A percentile compares a stretch with the other conserved stretches of the same genome.
phyloP scores from a whole-genome alignment of 2,888 invertebrate genomes.

The Cryptus viduatorius region DNA sequence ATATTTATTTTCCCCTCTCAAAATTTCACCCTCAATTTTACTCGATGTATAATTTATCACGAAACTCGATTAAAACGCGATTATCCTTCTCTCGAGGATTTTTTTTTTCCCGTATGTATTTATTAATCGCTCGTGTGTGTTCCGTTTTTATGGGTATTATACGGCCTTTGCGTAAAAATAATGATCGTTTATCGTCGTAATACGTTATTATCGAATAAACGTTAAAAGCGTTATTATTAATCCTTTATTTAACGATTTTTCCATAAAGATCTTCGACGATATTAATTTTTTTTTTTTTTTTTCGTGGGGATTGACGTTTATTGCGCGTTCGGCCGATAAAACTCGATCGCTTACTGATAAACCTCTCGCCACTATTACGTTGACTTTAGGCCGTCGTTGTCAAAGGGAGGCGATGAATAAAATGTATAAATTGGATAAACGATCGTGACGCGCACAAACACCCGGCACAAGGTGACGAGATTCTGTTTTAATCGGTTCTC shows the following conservation, averaged over 20 bases:
- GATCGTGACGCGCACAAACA: too few species aligned
- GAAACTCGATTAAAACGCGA: slow-evolving; percentile 47
- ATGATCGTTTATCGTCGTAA: background rate
- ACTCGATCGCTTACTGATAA: background rate
- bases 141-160: slow-evolving; percentile 3
- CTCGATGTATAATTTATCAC: slow-evolving; percentile 20
- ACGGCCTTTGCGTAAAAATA: background rate
- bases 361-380: background rate
- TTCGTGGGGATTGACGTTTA: background rate
- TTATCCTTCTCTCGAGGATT: background rate
- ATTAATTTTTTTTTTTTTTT: background rate
- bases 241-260: slow-evolving; percentile 20
- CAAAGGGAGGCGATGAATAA: background rate
- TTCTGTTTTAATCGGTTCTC: too few species aligned
- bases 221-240: slow-evolving; percentile 19
- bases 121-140: slow-evolving; percentile 12
- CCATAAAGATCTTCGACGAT: background rate
- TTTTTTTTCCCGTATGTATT: slow-evolving; percentile 8
- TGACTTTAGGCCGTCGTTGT: slow-evolving; percentile 20
- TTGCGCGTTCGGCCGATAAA: background rate
- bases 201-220: slow-evolving; percentile 38
- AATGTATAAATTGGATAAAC: background rate
- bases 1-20: slow-evolving; percentile 23
- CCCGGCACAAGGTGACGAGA: too few species aligned
- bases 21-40: slow-evolving; percentile 16